Evolutionary conservation across 2,888 invertebrate genomes (phyloP).

Genomic region (Amorpha juglandis): DNA sequence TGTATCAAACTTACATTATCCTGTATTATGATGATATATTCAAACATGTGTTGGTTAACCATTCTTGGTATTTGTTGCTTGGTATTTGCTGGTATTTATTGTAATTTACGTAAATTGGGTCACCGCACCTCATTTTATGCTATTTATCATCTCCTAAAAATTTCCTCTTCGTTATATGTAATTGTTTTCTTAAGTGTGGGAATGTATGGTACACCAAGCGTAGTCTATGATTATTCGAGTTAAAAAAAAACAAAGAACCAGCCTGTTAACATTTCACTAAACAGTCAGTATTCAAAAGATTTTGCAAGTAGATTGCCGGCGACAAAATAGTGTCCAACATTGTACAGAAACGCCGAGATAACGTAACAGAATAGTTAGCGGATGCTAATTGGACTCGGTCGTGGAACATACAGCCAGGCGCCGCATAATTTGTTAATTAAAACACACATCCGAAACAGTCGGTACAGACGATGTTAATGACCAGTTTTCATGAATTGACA

Average conservation of each 20-base stretch:
- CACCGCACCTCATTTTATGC: too few relatives aligned
- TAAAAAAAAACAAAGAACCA: background rate
- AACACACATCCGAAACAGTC: constrained; percentile 4
- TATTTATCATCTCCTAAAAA: too few relatives aligned
- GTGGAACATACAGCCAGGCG: constrained; percentile 16
- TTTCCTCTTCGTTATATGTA: too few relatives aligned
- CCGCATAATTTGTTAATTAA: constrained; percentile 24
- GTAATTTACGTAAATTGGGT: too few relatives aligned
- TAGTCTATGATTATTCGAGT: too few relatives aligned
- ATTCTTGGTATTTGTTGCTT: too few relatives aligned
- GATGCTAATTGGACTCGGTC: constrained; percentile 26
- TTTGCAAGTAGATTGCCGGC: constrained; percentile 19
- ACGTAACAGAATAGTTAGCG: constrained; percentile 28
- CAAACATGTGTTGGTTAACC: background rate
- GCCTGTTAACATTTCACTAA: background rate
- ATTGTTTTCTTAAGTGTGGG: too few relatives aligned
- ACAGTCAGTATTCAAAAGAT: constrained; percentile 10
- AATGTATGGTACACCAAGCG: too few relatives aligned
- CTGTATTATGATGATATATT: background rate
- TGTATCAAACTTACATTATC: constrained; percentile 4
- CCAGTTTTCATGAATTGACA: constrained; percentile 14
- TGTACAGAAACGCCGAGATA: constrained; percentile 27
- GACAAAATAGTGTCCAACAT: constrained; percentile 27
- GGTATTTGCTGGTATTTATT: background rate
- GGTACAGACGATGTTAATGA: background rate